Conservation (phyloP, 1,140 invertebrate genomes). For the Dolichoris vasculosae region DNA sequence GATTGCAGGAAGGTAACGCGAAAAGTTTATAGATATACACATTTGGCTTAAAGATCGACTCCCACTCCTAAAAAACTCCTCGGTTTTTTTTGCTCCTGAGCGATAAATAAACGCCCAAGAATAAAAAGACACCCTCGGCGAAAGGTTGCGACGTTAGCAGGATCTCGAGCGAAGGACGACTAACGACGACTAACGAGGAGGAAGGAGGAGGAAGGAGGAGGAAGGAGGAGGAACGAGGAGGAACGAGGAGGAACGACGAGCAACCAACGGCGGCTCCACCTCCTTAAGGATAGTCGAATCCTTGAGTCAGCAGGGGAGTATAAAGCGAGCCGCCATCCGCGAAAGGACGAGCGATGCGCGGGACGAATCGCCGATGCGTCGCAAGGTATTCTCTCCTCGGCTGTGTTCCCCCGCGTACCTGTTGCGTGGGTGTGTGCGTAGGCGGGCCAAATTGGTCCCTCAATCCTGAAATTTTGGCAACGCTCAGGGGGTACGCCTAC, state of each 20-base stretch:
- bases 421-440: slow-evolving; percentile 23
- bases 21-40: too few species aligned
- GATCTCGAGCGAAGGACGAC: too few species aligned
- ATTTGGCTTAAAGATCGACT: not conserved
- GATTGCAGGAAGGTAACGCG: too few species aligned
- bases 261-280: not conserved
- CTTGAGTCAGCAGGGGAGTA: slow-evolving; percentile 68
- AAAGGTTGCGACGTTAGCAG: not conserved
- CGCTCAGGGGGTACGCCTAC: slow-evolving; percentile 63
- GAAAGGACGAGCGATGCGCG: slow-evolving; percentile 14
- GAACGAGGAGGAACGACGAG: not conserved
- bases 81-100: not conserved
- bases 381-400: too few species aligned
- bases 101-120: not conserved
- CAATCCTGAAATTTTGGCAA: slow-evolving; percentile 62
- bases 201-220: not conserved
- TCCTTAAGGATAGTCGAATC: slow-evolving; percentile 69
- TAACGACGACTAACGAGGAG: too few species aligned
- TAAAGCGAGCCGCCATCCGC: slow-evolving; percentile 52
- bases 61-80: not conserved
- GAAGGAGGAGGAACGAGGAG: not conserved
- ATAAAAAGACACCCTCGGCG: not conserved
- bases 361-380: not conserved
- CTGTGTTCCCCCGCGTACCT: not conserved
- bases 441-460: slow-evolving; percentile 16